phyloP scores from a whole-genome alignment of 2,888 invertebrate genomes.

The Cenopis cana region DNA sequence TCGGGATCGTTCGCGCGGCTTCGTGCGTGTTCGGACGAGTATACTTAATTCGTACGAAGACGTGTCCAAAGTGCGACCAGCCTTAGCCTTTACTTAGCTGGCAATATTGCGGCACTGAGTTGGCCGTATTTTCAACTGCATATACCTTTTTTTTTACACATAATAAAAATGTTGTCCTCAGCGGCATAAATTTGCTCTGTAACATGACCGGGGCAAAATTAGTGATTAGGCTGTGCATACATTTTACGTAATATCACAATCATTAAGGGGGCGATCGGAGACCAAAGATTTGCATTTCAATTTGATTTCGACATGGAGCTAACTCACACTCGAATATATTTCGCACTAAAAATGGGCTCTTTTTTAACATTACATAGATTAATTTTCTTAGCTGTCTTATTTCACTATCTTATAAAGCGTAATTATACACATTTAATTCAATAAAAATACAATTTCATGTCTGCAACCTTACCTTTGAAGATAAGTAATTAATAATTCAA shows the following conservation, averaged over 20 bases:
- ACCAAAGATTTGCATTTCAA: background rate
- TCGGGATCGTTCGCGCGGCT: too few species aligned
- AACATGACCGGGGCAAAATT: background rate
- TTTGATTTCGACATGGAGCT: background rate
- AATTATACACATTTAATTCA: background rate
- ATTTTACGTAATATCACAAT: background rate
- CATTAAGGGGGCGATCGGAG: background rate
- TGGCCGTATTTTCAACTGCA: constrained; percentile 3
- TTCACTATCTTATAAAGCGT: background rate
- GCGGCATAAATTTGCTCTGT: constrained; percentile 15
- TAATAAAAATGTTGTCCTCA: too few species aligned
- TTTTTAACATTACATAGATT: too few species aligned
- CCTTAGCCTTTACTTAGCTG: too few species aligned
- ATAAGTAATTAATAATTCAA: background rate
- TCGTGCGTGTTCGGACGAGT: too few species aligned
- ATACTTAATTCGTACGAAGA: too few species aligned
- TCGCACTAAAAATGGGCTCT: too few species aligned
- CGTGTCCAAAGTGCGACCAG: too few species aligned
- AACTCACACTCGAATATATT: too few species aligned
- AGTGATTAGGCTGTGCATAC: constrained; percentile 15
- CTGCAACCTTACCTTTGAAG: too few species aligned
- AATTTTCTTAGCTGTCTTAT: too few species aligned
- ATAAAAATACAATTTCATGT: background rate
- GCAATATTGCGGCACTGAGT: background rate
- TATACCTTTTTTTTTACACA: too few species aligned